Conservation (phyloP, 2,113 vertebrate genomes). For the Pseudopodoces humilis region DNA sequence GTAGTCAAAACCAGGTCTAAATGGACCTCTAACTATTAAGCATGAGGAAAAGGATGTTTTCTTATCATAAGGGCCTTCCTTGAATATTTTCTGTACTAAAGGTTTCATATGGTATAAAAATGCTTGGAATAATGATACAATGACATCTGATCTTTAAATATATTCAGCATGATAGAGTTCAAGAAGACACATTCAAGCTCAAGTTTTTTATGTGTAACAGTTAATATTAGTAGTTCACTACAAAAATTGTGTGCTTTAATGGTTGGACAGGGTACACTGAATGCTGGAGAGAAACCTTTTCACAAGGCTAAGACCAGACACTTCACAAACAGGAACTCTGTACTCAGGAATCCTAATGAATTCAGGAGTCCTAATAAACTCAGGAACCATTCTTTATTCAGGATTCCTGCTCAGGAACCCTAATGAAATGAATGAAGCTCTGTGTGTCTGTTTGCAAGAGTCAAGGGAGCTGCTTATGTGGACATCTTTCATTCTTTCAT, state of each 20-base stretch:
- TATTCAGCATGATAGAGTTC: background rate
- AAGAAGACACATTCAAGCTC: background rate
- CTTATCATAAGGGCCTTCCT: background rate
- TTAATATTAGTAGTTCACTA: background rate
- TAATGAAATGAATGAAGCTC: constrained; percentile 6
- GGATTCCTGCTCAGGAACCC: background rate
- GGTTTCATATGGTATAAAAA: background rate
- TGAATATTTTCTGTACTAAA: background rate
- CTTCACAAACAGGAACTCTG: background rate
- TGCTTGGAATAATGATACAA: background rate
- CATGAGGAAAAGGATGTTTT: background rate
- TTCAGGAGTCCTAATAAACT: constrained; percentile 6
- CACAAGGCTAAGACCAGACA: background rate
- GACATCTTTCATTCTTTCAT: constrained; percentile 2
- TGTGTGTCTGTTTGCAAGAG: background rate
- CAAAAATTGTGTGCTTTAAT: background rate
- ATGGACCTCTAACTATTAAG: background rate
- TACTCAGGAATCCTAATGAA: background rate
- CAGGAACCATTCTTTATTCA: background rate
- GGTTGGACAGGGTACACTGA: background rate
- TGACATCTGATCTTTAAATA: background rate
- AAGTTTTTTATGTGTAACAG: background rate
- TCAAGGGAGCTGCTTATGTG: background rate
- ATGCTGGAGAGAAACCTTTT: background rate
- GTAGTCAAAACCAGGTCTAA: background rate